phyloP scores from a whole-genome alignment of 1,140 invertebrate genomes.

The Sitobion miscanthi region DNA sequence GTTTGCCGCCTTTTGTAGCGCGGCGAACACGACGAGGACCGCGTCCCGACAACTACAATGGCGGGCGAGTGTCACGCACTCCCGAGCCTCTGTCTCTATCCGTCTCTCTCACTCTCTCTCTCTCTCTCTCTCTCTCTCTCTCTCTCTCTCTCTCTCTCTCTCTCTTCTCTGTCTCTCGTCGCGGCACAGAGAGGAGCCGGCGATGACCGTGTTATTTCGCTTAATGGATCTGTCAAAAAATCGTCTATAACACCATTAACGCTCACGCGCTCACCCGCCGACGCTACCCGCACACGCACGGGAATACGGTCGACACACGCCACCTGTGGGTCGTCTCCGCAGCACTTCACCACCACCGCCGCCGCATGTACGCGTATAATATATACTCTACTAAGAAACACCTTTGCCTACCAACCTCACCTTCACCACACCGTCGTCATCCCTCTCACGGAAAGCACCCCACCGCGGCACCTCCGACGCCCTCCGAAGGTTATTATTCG shows the following conservation, averaged over 20 bases:
- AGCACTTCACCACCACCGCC: background rate
- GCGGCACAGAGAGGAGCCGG: background rate
- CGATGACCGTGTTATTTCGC: background rate
- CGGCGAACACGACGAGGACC: background rate
- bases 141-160: too few relatives aligned
- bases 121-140: background rate
- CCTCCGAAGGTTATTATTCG: background rate
- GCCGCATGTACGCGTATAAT: background rate
- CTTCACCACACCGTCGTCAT: background rate
- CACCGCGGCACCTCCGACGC: background rate
- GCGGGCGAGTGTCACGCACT: background rate
- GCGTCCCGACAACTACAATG: background rate
- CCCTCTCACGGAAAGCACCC: background rate
- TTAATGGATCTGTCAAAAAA: slow-evolving; percentile 43
- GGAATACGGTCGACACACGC: slow-evolving; percentile 8
- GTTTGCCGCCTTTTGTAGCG: background rate
- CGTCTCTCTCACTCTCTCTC: too few relatives aligned
- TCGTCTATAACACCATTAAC: slow-evolving; percentile 27
- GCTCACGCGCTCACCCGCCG: background rate
- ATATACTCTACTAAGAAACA: background rate
- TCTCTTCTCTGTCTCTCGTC: background rate
- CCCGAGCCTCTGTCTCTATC: background rate
- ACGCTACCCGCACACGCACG: too few relatives aligned
- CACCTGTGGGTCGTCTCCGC: slow-evolving; percentile 17
- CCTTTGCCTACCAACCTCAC: background rate